phyloP scores from a whole-genome alignment of 1,140 invertebrate species.

The Riptortus pedestris region DNA sequence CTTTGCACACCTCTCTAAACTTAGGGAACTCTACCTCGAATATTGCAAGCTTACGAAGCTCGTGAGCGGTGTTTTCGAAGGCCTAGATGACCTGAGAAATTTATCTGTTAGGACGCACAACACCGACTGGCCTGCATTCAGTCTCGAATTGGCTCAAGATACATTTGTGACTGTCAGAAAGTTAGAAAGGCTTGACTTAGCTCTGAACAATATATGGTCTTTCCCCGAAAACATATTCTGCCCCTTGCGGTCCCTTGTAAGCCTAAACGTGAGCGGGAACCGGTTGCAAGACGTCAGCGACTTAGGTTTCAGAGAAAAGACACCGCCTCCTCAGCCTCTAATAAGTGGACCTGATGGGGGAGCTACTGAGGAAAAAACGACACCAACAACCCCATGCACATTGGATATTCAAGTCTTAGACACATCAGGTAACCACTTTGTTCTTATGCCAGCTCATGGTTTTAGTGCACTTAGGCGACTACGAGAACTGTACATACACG shows the following conservation, averaged over 20 bases:
- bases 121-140: slow-evolving; percentile 62
- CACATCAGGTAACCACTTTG: slow-evolving; percentile 74
- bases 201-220: slow-evolving; percentile 78
- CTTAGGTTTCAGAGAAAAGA: slow-evolving; percentile 55
- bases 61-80: slow-evolving; percentile 59
- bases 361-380: neutral
- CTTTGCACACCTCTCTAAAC: slow-evolving; percentile 63
- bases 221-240: slow-evolving; percentile 78
- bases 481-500: slow-evolving; percentile 62
- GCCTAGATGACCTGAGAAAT: slow-evolving; percentile 63
- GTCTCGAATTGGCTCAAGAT: slow-evolving; percentile 61
- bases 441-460: slow-evolving; percentile 63
- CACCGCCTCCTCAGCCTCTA: slow-evolving; percentile 37
- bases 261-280: slow-evolving; percentile 72
- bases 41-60: slow-evolving; percentile 74
- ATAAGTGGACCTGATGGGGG: slow-evolving; percentile 33
- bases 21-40: slow-evolving; percentile 67
- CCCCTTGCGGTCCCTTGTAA: slow-evolving; percentile 60
- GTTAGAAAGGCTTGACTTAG: slow-evolving; percentile 72
- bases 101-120: slow-evolving; percentile 70
- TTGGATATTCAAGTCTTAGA: slow-evolving; percentile 72
- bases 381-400: slow-evolving; percentile 46
- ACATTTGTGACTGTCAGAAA: slow-evolving; percentile 59
- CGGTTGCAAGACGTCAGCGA: slow-evolving; percentile 71
- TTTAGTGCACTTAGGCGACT: slow-evolving; percentile 65